Conservation (phyloP, 2,113 vertebrate species). For the Carettochelys insculpta region DNA sequence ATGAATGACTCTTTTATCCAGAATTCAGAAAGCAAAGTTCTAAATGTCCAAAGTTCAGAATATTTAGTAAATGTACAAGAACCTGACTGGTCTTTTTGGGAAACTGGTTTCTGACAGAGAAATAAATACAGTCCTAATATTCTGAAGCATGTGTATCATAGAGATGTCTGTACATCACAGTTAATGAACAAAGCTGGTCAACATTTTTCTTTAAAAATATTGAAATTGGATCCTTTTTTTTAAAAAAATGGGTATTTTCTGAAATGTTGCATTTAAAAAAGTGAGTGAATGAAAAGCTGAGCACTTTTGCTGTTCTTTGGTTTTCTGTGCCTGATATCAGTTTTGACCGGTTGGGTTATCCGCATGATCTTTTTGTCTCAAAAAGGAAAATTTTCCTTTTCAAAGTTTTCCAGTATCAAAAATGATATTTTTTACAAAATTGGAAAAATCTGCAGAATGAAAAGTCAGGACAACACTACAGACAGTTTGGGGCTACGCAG, state of each 20-base stretch:
- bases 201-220: neutral
- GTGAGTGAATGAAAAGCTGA: neutral
- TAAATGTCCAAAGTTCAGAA: neutral
- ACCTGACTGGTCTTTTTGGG: constrained; percentile 2
- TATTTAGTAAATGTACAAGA: neutral
- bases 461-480: neutral
- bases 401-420: neutral
- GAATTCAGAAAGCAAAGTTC: neutral
- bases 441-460: neutral
- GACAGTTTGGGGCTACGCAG: neutral
- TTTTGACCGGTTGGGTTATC: neutral
- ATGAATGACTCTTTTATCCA: neutral
- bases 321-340: neutral
- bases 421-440: neutral
- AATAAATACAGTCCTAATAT: constrained; percentile 29
- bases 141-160: neutral
- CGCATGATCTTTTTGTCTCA: neutral
- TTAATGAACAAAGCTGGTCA: constrained; percentile 19
- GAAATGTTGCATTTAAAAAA: neutral
- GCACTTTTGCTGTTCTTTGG: neutral
- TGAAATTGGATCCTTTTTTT: neutral
- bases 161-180: neutral
- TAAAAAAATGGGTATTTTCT: neutral
- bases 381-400: neutral
- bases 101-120: constrained; percentile 45